These are phyloP conservation scores for Metacarcinus magister DNA, from an alignment of 2,888 invertebrate species.

Conservation along the genomic window DNA sequence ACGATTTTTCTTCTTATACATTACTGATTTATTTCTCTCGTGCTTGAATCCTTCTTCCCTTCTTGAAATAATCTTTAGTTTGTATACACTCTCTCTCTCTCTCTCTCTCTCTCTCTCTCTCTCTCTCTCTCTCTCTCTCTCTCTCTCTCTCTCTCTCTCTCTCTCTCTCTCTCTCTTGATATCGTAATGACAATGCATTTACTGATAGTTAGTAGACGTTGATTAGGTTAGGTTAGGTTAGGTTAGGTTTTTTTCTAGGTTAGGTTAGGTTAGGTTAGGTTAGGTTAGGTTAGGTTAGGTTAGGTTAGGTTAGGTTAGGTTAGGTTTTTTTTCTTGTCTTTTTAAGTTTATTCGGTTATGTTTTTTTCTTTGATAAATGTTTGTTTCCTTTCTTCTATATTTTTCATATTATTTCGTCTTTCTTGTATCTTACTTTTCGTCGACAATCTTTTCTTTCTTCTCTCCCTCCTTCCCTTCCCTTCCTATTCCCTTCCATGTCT, in stretches of 20 bases:
- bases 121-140: not conserved
- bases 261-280: too few species aligned
- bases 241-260: too few species aligned
- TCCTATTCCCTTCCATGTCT: not conserved
- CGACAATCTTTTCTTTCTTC: not conserved
- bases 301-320: too few species aligned
- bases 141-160: not conserved
- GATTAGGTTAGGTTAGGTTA: too few species aligned
- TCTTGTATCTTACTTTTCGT: not conserved
- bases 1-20: too few species aligned
- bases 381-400: not conserved
- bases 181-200: too few species aligned
- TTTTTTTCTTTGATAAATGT: too few species aligned
- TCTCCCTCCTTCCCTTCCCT: not conserved
- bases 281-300: too few species aligned
- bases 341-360: not conserved
- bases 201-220: too few species aligned
- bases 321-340: not conserved
- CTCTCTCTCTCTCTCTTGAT: not conserved
- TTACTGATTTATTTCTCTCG: too few species aligned
- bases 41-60: too few species aligned
- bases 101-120: not conserved
- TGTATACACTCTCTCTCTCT: not conserved
- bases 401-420: not conserved
- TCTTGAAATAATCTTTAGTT: too few species aligned